Evolutionary conservation across 92 coral and sea anemone species (phyloP), one percentile per base, ranked within the genome.

Genomic region (Micromussa lordhowensis): DNA sequence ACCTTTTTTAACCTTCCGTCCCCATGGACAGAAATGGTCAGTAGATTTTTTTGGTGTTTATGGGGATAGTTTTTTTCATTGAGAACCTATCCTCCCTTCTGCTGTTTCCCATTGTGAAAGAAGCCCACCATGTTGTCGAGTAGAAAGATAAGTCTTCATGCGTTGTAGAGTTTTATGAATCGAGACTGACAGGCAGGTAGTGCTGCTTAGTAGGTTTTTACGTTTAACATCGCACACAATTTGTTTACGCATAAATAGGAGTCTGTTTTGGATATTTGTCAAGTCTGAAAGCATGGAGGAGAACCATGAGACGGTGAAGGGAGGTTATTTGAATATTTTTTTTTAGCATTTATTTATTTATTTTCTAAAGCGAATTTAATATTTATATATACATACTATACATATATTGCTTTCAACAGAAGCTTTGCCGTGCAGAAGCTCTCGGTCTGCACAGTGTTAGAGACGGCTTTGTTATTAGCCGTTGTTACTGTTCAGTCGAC

Each of bases 361-460:
- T 87, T 87, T 87, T 81, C 90, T 80, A 80, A 80, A 80, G 79
- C 80, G 63, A 87, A 81, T 69, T 87, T 32, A 68, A 68, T 87
- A 87, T 87, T 87, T 87, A 87, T 87, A 64, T 82, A 66, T 87
- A 64, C 66, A 68, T 77, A 73, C 26, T 6, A 76, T 64, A 68
- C 77, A 58, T 78, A 54, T 73, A 74, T 75, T 73, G 87, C 87
- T 49, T 30, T 69, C 63, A 32, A 30, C 69, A 28, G 21, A 68
- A 68, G 86, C 78, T 69, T 82, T 82, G 54, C 64, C 14, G 75
- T 69, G 86, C 66, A 30, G 57, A 82, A 69, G 77, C 38, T 82
- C 61, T 51, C 18, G 18, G 36, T 57, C 19, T 49, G n/a, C 78
- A 82, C 68, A 24, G 30, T 22, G 66, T 24, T 5, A 3, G 77